Conservation (phyloP, 2,113 vertebrate genomes). For the Erinaceus europaeus region DNA sequence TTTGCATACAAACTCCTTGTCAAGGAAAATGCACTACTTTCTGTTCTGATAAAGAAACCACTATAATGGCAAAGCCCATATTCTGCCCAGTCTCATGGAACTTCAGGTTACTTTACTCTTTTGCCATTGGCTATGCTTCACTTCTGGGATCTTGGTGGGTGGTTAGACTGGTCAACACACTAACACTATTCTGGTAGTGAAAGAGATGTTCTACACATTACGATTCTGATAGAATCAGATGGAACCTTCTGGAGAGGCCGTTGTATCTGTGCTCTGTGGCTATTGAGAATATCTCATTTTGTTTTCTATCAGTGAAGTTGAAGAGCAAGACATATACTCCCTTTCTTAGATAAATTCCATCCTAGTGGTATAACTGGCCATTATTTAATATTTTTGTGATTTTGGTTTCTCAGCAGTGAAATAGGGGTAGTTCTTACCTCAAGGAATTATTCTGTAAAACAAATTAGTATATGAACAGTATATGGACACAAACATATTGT, state of each 20-base stretch:
- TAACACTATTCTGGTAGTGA: rapidly evolving
- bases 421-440: background rate
- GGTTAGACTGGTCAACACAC: background rate
- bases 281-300: background rate
- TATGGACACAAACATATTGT: too few species aligned
- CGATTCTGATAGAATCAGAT: background rate
- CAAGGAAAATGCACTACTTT: too few species aligned
- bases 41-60: background rate
- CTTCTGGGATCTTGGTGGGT: background rate
- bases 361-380: background rate
- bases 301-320: background rate
- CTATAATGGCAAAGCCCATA: background rate
- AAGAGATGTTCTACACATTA: background rate
- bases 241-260: background rate
- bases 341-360: background rate
- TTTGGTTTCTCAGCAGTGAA: background rate
- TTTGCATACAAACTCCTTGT: too few species aligned
- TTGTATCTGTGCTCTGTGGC: background rate
- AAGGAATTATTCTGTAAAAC: background rate
- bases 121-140: background rate
- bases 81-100: background rate
- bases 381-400: background rate
- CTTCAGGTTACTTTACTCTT: background rate
- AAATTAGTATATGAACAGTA: constrained; percentile 52
- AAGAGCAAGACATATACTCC: background rate